phyloP scores from a whole-genome alignment of 2,797 vertebrate genomes.

The Malacoraja senta region DNA sequence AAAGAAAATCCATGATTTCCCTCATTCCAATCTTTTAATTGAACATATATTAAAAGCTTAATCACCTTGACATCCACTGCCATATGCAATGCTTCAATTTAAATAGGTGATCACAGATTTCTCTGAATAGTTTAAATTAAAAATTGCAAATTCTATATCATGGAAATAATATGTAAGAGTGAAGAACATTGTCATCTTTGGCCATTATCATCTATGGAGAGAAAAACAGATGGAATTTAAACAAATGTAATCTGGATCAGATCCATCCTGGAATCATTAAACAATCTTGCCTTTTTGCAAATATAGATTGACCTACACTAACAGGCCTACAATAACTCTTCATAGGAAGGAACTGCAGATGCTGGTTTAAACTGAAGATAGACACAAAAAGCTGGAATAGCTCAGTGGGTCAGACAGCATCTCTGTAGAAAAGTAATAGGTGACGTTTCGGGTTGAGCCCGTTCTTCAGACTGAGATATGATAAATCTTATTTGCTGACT shows the following conservation, averaged over 20 bases:
- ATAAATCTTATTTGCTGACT: too few species aligned
- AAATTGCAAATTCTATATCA: background rate
- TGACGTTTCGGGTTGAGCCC: too few species aligned
- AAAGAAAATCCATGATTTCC: constrained; percentile 33
- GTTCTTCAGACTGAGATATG: too few species aligned
- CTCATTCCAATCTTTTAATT: background rate
- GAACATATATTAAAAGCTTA: background rate
- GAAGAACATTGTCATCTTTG: background rate
- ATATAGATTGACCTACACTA: background rate
- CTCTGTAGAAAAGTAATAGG: too few species aligned
- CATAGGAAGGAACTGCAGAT: too few species aligned
- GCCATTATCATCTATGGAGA: background rate
- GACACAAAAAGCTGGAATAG: too few species aligned
- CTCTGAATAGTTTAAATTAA: background rate
- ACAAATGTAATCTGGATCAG: background rate
- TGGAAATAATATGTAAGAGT: background rate
- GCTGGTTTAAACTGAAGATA: too few species aligned
- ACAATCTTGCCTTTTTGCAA: background rate
- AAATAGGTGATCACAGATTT: background rate
- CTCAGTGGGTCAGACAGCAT: too few species aligned
- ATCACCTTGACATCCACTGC: background rate
- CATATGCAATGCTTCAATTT: background rate
- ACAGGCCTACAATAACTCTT: background rate
- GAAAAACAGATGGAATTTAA: background rate
- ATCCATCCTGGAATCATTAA: too few species aligned